These are phyloP conservation scores for Diplogasteroides magnus DNA, from an alignment of 1,140 invertebrate species.

Conservation along the genomic window DNA sequence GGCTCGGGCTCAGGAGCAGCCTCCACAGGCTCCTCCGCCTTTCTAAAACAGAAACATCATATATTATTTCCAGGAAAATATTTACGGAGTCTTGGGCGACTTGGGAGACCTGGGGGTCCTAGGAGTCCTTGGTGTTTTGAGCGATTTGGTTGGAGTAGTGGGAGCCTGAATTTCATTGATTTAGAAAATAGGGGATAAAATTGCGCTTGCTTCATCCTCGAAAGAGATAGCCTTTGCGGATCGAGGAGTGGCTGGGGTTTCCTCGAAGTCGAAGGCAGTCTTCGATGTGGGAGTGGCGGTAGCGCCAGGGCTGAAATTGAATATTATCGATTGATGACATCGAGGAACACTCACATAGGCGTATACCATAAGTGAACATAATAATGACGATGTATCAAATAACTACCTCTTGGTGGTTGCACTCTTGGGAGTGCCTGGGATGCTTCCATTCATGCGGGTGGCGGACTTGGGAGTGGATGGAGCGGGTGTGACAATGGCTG, in stretches of 20 bases:
- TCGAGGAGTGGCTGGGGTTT: constrained; percentile 41
- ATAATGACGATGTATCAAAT: not conserved
- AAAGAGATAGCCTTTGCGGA: constrained; percentile 29
- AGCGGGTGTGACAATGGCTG: constrained; percentile 12
- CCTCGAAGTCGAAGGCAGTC: constrained; percentile 36
- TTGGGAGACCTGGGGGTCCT: constrained; percentile 43
- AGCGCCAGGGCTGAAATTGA: constrained; percentile 11
- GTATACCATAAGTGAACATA: not conserved
- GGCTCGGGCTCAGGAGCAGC: constrained; percentile 26
- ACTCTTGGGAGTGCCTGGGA: constrained; percentile 31
- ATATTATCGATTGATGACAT: not conserved
- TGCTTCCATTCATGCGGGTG: constrained; percentile 20
- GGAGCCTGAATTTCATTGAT: no score
- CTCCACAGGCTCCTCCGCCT: constrained; percentile 27
- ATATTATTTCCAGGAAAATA: not conserved
- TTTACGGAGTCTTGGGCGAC: constrained; percentile 34
- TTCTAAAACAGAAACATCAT: not conserved
- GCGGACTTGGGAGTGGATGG: constrained; percentile 23
- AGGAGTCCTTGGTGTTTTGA: constrained; percentile 38
- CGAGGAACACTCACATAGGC: not conserved
- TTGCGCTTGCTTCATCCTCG: constrained; percentile 36
- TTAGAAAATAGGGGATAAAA: no score
- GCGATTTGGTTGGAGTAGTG: constrained; percentile 21
- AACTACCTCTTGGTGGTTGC: not conserved
- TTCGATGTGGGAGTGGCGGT: constrained; percentile 25